Percentiles rank a stretch among this genome's conserved stretches.
phyloP scores from a whole-genome alignment of 2,797 vertebrate genomes.

The Rhincodon typus region DNA sequence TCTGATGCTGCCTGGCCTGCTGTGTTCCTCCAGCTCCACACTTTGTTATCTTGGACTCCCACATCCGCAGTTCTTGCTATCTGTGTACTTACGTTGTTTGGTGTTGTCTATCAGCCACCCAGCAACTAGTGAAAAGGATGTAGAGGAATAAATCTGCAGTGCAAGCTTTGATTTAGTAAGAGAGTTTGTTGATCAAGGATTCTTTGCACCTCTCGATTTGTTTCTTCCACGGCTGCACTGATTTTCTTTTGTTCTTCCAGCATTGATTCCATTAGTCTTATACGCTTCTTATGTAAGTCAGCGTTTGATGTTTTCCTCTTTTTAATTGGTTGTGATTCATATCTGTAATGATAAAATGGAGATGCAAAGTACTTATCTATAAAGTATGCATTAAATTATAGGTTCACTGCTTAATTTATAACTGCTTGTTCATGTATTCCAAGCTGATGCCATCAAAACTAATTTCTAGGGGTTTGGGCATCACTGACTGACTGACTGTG shows the following conservation, averaged over 20 bases:
- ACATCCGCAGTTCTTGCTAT: no score
- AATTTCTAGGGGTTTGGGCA: no score
- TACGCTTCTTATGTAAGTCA: slow-evolving; percentile 75
- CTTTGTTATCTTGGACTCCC: no score
- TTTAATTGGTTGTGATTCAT: slow-evolving; percentile 63
- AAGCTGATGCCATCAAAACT: neutral
- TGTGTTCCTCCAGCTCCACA: no score
- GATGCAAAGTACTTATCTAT: slow-evolving; percentile 34
- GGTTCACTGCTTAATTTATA: neutral
- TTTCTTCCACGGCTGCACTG: slow-evolving; percentile 84
- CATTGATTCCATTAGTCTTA: slow-evolving; percentile 86
- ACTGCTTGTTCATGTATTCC: neutral
- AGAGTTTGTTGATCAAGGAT: slow-evolving; percentile 92
- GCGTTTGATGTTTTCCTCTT: slow-evolving; percentile 63
- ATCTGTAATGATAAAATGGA: slow-evolving; percentile 50
- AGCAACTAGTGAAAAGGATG: no score
- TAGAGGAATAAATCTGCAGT: no score
- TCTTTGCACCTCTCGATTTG: slow-evolving; percentile 82
- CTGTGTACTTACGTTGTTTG: no score
- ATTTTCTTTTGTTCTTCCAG: slow-evolving; percentile 81
- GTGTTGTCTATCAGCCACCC: no score
- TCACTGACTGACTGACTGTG: no score
- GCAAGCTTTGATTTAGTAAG: slow-evolving; percentile 88
- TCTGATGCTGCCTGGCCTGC: no score
- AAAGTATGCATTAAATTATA: neutral